Percentiles rank a stretch among this genome's conserved stretches.
Evolutionary conservation across 1,140 invertebrate genomes (phyloP).

Genomic region (Kradibia gibbosae): DNA sequence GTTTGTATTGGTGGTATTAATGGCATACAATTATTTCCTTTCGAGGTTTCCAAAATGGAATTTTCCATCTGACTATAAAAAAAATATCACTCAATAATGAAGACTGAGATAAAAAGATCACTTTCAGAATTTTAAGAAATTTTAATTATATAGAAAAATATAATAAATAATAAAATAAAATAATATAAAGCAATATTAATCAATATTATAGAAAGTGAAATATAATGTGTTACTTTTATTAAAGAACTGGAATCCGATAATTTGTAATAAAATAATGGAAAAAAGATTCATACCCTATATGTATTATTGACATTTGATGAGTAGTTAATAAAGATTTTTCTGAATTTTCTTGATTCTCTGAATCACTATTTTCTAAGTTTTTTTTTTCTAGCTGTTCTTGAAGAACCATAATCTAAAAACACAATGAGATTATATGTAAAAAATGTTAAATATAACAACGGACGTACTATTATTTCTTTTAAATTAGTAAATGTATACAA

Average conservation of each 20-base stretch:
- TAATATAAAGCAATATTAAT: no score
- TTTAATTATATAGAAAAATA: background rate
- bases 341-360: constrained; percentile 64
- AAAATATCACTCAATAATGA: constrained; percentile 54
- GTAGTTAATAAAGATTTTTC: constrained; percentile 62
- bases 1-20: constrained; percentile 61
- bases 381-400: constrained; percentile 68
- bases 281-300: constrained; percentile 61
- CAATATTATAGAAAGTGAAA: background rate
- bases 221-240: constrained; percentile 12
- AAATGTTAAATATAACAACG: background rate
- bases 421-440: background rate
- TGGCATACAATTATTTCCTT: constrained; percentile 57
- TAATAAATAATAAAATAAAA: constrained; percentile 28
- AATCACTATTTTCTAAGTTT: constrained; percentile 65
- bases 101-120: constrained; percentile 55
- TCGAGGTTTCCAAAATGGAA: constrained; percentile 58
- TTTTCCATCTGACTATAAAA: constrained; percentile 66
- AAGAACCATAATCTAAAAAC: constrained; percentile 66
- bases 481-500: no score
- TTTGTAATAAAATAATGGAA: background rate
- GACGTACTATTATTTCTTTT: no score
- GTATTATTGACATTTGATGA: constrained; percentile 65
- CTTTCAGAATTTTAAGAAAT: constrained; percentile 27
- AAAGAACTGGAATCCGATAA: background rate